These are phyloP conservation scores for Melanostoma mellinum DNA, from an alignment of 2,888 invertebrate species.

Conservation along the genomic window DNA sequence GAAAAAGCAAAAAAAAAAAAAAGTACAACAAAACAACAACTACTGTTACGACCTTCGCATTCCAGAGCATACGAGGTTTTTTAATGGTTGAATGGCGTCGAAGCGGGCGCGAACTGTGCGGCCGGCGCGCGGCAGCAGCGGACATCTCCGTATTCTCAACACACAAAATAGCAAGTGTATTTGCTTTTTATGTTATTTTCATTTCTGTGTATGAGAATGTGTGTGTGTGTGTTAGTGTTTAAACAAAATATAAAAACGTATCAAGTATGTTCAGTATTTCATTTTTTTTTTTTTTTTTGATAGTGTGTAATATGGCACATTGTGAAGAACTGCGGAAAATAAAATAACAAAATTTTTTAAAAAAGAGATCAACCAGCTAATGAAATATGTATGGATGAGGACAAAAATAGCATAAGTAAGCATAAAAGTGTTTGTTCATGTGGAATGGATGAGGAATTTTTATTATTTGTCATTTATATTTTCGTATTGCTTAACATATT, in stretches of 20 bases:
- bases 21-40: constrained; percentile 57
- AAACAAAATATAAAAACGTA: background rate
- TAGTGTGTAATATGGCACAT: constrained; percentile 30
- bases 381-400: constrained; percentile 58
- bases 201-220: constrained; percentile 32
- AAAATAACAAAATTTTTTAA: constrained; percentile 10
- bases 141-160: constrained; percentile 61
- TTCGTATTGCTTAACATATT: constrained; percentile 45
- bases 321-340: constrained; percentile 1
- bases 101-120: constrained; percentile 43
- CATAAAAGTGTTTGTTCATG: constrained; percentile 58
- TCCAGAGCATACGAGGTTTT: constrained; percentile 73
- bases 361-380: constrained; percentile 53
- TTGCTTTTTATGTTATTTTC: constrained; percentile 39
- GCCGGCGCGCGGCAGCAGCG: constrained; percentile 31
- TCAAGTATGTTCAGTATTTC: constrained; percentile 29
- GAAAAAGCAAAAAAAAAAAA: constrained; percentile 48
- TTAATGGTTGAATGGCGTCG: constrained; percentile 62
- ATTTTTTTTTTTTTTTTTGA: background rate
- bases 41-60: constrained; percentile 70
- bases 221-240: constrained; percentile 27
- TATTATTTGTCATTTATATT: constrained; percentile 28
- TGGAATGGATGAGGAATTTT: constrained; percentile 61
- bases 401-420: constrained; percentile 65
- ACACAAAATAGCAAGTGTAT: constrained; percentile 69